Conservation (phyloP, 2,797 vertebrate species). For the Phataginus tricuspis region DNA sequence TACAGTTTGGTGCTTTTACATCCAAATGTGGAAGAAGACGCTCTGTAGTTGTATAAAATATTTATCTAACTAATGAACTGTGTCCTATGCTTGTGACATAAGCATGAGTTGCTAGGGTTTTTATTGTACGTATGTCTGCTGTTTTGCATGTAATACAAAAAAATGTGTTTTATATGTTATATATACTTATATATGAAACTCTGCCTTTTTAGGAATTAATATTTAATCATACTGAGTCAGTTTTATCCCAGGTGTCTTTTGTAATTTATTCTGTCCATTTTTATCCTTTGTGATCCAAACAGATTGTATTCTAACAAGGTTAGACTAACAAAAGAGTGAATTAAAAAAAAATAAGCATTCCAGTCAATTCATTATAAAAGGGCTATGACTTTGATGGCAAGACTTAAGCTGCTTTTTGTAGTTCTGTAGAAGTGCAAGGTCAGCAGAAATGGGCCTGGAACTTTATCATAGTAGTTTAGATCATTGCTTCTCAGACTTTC, state of each 20-base stretch:
- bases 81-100: neutral
- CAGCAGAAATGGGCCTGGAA: neutral
- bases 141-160: neutral
- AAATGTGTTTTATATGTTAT: neutral
- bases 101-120: neutral
- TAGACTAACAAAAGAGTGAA: constrained; percentile 79
- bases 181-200: neutral
- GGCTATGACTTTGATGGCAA: neutral
- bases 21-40: constrained; percentile 48
- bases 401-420: constrained; percentile 12
- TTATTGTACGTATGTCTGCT: neutral
- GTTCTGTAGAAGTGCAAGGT: neutral
- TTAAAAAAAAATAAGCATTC: constrained; percentile 44
- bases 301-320: constrained; percentile 77
- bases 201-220: constrained; percentile 38
- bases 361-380: constrained; percentile 13
- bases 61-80: constrained; percentile 43
- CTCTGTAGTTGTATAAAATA: constrained; percentile 13
- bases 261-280: neutral
- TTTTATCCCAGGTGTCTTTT: constrained; percentile 71
- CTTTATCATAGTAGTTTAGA: neutral
- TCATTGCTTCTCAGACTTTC: neutral
- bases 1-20: constrained; percentile 57
- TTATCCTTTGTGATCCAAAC: constrained; percentile 39
- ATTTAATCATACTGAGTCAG: constrained; percentile 52